Percentiles rank a stretch among this genome's conserved stretches.
These are phyloP conservation scores for Dendrolimus kikuchii DNA, from an alignment of 1,140 invertebrate species.

Conservation along the genomic window DNA sequence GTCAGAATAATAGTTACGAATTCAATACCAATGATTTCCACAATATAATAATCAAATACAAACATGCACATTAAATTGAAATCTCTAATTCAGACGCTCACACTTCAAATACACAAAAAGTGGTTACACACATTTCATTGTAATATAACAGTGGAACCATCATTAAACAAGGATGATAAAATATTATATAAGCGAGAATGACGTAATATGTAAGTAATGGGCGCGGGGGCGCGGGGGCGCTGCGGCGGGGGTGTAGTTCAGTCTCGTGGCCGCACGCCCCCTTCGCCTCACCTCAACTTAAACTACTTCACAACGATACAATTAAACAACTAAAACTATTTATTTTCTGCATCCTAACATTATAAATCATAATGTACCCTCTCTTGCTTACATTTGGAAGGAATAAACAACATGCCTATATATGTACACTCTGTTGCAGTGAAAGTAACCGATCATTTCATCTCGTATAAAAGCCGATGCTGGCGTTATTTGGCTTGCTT, in stretches of 20 bases:
- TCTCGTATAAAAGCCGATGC: conserved; percentile 25
- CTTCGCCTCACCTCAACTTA: conserved; percentile 48
- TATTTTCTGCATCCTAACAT: conserved; percentile 52
- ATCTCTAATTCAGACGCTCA: conserved; percentile 35
- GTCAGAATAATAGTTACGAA: conserved; percentile 14
- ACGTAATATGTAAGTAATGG: conserved; percentile 31
- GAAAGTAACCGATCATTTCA: conserved; percentile 29
- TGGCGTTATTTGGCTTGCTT: conserved; percentile 21
- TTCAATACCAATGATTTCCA: not conserved
- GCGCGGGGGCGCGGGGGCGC: conserved; percentile 40
- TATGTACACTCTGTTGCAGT: conserved; percentile 47
- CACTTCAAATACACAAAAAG: conserved; percentile 55
- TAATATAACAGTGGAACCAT: conserved; percentile 58
- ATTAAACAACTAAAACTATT: conserved; percentile 64
- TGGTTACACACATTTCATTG: conserved; percentile 59
- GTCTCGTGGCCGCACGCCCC: conserved; percentile 54
- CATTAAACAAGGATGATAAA: conserved; percentile 55
- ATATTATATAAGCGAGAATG: conserved; percentile 45
- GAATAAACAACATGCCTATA: conserved; percentile 57
- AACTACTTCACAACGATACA: conserved; percentile 62
- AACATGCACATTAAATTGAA: conserved; percentile 43
- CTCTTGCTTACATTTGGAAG: conserved; percentile 52
- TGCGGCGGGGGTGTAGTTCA: conserved; percentile 62
- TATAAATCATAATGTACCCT: conserved; percentile 53
- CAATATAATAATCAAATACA: conserved; percentile 20